A percentile compares a stretch with the other conserved stretches of the same genome.
Evolutionary conservation across 2,113 vertebrate species (phyloP).

Genomic region (Carollia perspicillata): DNA sequence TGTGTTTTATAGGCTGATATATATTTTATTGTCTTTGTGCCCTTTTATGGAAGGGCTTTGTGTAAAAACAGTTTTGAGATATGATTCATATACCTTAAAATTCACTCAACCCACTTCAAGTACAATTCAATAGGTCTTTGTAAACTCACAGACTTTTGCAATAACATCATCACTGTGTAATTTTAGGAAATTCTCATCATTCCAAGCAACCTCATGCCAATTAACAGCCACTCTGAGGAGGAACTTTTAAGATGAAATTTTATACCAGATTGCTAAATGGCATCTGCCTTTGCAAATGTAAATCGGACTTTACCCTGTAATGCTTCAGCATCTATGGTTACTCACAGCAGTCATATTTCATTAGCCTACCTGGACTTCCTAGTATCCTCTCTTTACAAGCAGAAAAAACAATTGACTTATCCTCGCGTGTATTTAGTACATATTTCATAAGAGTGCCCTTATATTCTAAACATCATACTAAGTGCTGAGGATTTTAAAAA

Average conservation of each 20-base stretch:
- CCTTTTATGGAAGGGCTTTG: neutral
- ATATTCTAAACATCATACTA: neutral
- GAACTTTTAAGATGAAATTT: neutral
- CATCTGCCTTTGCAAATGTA: neutral
- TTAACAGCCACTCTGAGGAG: neutral
- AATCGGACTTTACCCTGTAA: neutral
- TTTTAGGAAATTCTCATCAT: neutral
- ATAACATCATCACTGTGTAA: neutral
- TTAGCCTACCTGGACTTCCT: neutral
- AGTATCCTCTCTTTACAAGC: neutral
- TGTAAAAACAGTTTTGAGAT: neutral
- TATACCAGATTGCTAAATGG: neutral
- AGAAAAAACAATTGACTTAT: neutral
- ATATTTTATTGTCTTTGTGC: neutral
- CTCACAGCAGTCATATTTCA: neutral
- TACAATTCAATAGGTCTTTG: conserved; percentile 18
- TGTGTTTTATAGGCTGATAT: conserved; percentile 26
- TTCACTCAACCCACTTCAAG: neutral
- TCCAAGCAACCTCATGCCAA: neutral
- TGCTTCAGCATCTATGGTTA: neutral
- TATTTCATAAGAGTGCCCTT: neutral
- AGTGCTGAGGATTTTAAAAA: neutral
- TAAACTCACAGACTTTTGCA: neutral
- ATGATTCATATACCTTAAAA: neutral
- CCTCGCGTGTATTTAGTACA: neutral